Base-by-base conservation (phyloP, 2,113 vertebrate genomes). In the Nymphicus hollandicus region DNA sequence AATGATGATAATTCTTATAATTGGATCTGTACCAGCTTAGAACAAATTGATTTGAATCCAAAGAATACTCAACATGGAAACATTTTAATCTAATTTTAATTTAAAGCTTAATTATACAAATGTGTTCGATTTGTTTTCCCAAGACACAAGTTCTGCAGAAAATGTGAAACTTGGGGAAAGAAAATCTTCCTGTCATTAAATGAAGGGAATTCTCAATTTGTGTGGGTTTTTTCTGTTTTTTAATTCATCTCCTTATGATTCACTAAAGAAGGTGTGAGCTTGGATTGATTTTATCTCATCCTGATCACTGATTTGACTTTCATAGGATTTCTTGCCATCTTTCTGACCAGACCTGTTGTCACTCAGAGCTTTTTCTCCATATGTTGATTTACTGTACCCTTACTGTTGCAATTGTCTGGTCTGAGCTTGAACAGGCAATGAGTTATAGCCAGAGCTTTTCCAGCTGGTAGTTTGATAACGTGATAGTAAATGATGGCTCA, bases 1-100 rank as follows among this genome's bases (percentile, higher is more conserved):
- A 63, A 76, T 74, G 64, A 88, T 82, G 63, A 72, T 89, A 90
- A 76, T 94, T 88, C 83, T 93, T 93, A 33, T 73, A 88, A 88
- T 84, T 86, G 50, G 56, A 68, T 81, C 56, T 74, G 27, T 63
- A 47, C 29, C 39, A 44, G 28, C 58, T 79, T 83, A 49, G 79
- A 39, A 55, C 63, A 86, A 91, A 86, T 50, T 66, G 31, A 81
- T 90, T 94, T 86, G 66, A 88, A 93, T 58, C 35, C 49, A 79
- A 86, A 85, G 47, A 85, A 56, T 68, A 60, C 20, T 94, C 17
- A 79, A 47, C 13, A 7, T 60, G 33, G 27, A 81, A 88, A 73
- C 13, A 47, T 52, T 88, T 86, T 89, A 87, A 86, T 79, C 55
- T 58, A 58, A 23, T 58, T 58, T n/a, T 85, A 39, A 78, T 94